Percentiles rank a stretch among this genome's conserved stretches.
phyloP scores from a whole-genome alignment of 1,140 invertebrate genomes.

The Littorina saxatilis region DNA sequence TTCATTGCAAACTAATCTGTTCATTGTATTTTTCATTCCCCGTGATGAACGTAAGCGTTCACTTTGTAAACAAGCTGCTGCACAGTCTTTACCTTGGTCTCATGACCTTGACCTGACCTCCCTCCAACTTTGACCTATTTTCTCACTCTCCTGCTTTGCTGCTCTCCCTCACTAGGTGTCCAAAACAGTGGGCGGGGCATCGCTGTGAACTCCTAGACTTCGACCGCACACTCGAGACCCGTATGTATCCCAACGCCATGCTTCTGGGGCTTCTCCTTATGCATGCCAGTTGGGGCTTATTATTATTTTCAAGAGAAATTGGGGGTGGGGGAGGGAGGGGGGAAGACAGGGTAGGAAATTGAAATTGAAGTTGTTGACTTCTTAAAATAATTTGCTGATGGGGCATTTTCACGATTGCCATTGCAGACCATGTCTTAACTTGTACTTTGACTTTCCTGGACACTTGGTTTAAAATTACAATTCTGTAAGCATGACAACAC shows the following conservation, averaged over 20 bases:
- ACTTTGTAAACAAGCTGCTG: not conserved
- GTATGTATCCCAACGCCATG: constrained; percentile 39
- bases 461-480: too few species aligned
- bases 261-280: not conserved
- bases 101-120: not conserved
- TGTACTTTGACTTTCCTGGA: too few species aligned
- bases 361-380: too few species aligned
- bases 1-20: too few species aligned
- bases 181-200: constrained; percentile 34
- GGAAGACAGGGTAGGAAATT: too few species aligned
- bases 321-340: not conserved
- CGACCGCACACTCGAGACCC: constrained; percentile 16
- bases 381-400: too few species aligned
- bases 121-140: constrained; percentile 14
- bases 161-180: constrained; percentile 40
- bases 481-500: too few species aligned
- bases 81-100: not conserved
- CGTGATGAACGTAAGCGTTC: too few species aligned
- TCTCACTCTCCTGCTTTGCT: constrained; percentile 32
- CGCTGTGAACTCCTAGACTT: constrained; percentile 42
- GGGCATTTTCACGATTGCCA: too few species aligned
- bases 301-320: not conserved
- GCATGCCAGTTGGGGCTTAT: not conserved
- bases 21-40: too few species aligned
- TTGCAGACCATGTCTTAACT: too few species aligned